Conservation (phyloP, 2,113 vertebrate genomes). For the Litocranius walleri region DNA sequence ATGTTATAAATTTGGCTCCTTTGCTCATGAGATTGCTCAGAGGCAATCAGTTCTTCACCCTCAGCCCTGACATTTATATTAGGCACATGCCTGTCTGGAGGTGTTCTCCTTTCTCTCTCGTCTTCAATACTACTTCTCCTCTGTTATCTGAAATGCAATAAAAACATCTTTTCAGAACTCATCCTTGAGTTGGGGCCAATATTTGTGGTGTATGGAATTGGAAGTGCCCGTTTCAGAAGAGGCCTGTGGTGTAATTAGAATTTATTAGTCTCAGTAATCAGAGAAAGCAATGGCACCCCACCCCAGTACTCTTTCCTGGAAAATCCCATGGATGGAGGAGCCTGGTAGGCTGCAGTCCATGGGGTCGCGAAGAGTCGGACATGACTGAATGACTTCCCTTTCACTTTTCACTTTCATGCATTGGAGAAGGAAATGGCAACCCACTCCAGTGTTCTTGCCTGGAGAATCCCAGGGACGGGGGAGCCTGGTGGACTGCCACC, state of each 20-base stretch:
- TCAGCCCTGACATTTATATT: too few relatives aligned
- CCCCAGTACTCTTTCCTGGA: too few relatives aligned
- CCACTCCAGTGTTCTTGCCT: too few relatives aligned
- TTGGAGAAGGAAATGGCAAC: too few relatives aligned
- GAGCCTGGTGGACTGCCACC: too few relatives aligned
- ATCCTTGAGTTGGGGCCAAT: neutral
- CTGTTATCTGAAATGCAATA: neutral
- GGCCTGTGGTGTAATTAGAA: constrained; percentile 37
- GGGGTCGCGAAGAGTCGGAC: too few relatives aligned
- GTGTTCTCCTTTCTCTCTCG: neutral
- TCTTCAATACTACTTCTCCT: neutral
- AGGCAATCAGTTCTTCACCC: neutral
- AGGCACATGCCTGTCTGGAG: neutral
- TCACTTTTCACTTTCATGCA: too few relatives aligned
- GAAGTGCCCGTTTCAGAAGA: constrained; percentile 17
- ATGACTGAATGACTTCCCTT: too few relatives aligned
- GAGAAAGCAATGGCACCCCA: too few relatives aligned
- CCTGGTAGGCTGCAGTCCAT: too few relatives aligned
- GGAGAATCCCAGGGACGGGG: too few relatives aligned
- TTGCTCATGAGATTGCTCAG: neutral
- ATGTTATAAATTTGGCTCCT: neutral
- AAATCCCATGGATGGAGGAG: too few relatives aligned
- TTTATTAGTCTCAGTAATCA: constrained; percentile 37
- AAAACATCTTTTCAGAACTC: constrained; percentile 13
- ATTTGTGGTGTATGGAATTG: neutral